phyloP scores from a whole-genome alignment of 92 coral and sea anemone genomes.

The Meandrina meandrites region DNA sequence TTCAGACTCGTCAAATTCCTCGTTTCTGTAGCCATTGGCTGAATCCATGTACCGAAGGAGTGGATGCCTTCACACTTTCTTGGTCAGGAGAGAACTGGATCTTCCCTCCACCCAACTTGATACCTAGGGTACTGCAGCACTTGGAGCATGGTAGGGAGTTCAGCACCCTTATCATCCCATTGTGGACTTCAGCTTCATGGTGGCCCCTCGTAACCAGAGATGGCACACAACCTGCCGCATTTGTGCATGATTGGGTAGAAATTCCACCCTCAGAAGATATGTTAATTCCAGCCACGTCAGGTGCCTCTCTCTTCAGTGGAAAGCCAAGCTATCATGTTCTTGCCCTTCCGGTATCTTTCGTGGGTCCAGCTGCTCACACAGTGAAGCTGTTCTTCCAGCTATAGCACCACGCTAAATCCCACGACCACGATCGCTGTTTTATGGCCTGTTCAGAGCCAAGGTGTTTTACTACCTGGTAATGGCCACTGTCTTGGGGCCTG shows the following conservation, averaged over 20 bases:
- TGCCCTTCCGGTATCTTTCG: neutral
- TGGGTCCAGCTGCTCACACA: neutral
- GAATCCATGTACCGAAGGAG: constrained; percentile 15
- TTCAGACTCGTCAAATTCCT: constrained; percentile 15
- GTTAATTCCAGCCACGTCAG: constrained; percentile 25
- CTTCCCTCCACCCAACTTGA: constrained; percentile 15
- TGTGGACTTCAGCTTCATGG: constrained; percentile 38
- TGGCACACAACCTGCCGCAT: constrained; percentile 23
- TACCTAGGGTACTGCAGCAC: constrained; percentile 29
- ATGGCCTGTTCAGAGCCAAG: too few relatives aligned
- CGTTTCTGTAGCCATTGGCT: constrained; percentile 27
- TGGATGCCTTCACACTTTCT: constrained; percentile 39
- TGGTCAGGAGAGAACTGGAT: constrained; percentile 33
- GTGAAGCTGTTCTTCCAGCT: neutral
- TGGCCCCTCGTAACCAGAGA: constrained; percentile 25
- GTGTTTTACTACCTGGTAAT: too few relatives aligned
- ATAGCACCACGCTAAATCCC: too few relatives aligned
- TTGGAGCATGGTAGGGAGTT: constrained; percentile 12
- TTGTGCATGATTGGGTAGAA: constrained; percentile 22
- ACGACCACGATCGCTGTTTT: too few relatives aligned
- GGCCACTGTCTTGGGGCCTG: too few relatives aligned
- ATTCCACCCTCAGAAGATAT: constrained; percentile 28
- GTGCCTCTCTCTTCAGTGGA: constrained; percentile 10
- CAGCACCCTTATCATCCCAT: constrained; percentile 29
- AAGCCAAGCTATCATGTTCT: constrained; percentile 4